phyloP scores from a whole-genome alignment of 92 coral and sea anemone species.

The Pocillopora grandis region DNA sequence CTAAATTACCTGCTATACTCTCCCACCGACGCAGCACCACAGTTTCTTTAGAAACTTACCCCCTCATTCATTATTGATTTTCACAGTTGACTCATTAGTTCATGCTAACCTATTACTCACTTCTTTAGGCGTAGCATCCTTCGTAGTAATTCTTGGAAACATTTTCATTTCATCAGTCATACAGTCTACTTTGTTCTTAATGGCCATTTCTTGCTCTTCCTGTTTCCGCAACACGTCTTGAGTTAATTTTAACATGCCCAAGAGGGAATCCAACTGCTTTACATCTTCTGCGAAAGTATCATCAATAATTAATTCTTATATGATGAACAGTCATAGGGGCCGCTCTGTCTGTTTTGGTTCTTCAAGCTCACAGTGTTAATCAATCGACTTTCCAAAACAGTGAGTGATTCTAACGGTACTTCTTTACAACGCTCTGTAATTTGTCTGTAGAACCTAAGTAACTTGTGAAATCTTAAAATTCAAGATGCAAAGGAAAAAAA shows the following conservation, averaged over 20 bases:
- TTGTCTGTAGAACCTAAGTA: no score
- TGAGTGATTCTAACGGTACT: no score
- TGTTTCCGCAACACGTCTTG: constrained; percentile 19
- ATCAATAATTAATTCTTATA: not conserved
- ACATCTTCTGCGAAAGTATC: not conserved
- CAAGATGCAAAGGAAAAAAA: no score
- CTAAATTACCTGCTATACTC: no score
- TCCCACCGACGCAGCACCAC: no score
- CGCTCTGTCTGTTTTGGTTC: no score
- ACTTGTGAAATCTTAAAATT: no score
- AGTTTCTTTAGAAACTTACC: no score
- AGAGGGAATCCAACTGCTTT: not conserved
- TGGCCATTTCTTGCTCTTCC: constrained; percentile 6
- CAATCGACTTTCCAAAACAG: no score
- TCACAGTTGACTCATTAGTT: not conserved
- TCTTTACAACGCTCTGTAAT: no score
- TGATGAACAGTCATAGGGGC: not conserved
- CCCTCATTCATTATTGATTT: no score
- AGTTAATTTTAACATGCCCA: not conserved
- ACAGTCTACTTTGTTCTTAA: constrained; percentile 11
- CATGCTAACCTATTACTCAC: not conserved
- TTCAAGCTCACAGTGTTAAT: not conserved
- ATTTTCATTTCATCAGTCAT: constrained; percentile 11
- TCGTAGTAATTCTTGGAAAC: not conserved
- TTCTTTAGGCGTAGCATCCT: not conserved